phyloP scores from a whole-genome alignment of 2,797 vertebrate species.

The Halcyon chelicuti region DNA sequence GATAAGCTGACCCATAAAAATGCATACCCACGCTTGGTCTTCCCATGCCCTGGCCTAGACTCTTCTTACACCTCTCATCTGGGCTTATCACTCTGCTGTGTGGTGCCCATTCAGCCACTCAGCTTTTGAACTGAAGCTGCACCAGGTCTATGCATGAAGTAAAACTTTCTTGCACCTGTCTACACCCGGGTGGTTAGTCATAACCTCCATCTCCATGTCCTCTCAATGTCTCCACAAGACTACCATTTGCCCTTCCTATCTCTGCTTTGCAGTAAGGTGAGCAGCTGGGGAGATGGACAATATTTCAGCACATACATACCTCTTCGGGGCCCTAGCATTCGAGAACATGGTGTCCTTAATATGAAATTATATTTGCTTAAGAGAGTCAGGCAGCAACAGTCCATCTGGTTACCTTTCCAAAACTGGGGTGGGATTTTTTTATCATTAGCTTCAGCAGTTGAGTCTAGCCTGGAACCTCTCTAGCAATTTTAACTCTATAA shows the following conservation, averaged over 20 bases:
- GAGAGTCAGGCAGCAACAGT: neutral
- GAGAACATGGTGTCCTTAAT: neutral
- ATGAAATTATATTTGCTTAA: neutral
- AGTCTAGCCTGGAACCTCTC: constrained; percentile 29
- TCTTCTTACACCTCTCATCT: neutral
- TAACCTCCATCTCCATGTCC: neutral
- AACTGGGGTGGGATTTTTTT: neutral
- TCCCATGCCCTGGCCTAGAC: neutral
- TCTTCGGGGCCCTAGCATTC: neutral
- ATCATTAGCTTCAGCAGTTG: neutral
- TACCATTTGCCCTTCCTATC: neutral
- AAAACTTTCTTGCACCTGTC: neutral
- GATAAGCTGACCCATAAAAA: neutral
- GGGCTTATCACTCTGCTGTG: neutral
- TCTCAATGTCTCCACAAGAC: neutral
- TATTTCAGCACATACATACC: neutral
- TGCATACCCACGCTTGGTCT: neutral
- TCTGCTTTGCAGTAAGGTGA: neutral
- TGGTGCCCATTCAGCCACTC: neutral
- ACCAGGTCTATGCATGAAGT: neutral
- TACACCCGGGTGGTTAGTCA: neutral
- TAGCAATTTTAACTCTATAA: constrained; percentile 6
- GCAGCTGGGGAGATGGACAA: neutral
- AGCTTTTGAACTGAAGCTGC: neutral
- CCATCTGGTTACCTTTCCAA: neutral